Evolutionary conservation across 1,140 invertebrate species (phyloP).

Genomic region (Oscheius sp.): DNA sequence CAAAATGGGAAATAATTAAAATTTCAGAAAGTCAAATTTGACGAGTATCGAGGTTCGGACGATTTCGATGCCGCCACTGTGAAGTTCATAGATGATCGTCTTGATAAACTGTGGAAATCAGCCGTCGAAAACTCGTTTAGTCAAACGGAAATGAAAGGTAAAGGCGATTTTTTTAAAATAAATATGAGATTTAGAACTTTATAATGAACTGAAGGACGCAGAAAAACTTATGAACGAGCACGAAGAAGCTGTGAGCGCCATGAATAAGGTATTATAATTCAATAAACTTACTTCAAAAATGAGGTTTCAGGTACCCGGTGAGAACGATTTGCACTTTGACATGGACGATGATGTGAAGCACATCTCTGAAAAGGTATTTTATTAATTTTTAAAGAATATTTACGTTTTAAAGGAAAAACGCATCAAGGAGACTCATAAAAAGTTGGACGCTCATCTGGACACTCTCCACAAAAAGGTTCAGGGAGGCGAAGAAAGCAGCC

Average conservation of each 20-base stretch:
- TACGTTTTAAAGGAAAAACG: too few relatives aligned
- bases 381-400: too few relatives aligned
- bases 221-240: neutral
- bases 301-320: neutral
- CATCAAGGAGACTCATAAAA: constrained; percentile 2
- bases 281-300: too few relatives aligned
- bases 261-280: constrained; percentile 10
- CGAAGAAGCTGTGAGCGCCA: neutral
- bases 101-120: constrained; percentile 10
- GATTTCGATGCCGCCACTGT: neutral
- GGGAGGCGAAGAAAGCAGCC: neutral
- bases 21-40: neutral
- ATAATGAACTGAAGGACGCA: neutral
- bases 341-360: neutral
- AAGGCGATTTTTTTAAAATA: neutral
- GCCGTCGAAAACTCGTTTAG: neutral
- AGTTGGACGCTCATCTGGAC: constrained; percentile 5
- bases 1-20: neutral
- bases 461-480: neutral
- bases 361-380: neutral
- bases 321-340: constrained; percentile 5
- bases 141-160: constrained; percentile 6
- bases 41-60: neutral
- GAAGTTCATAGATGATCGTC: neutral
- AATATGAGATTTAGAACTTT: neutral